These are phyloP conservation scores for Chaenocephalus aceratus DNA, from an alignment of 2,113 vertebrate species.

Conservation along the genomic window DNA sequence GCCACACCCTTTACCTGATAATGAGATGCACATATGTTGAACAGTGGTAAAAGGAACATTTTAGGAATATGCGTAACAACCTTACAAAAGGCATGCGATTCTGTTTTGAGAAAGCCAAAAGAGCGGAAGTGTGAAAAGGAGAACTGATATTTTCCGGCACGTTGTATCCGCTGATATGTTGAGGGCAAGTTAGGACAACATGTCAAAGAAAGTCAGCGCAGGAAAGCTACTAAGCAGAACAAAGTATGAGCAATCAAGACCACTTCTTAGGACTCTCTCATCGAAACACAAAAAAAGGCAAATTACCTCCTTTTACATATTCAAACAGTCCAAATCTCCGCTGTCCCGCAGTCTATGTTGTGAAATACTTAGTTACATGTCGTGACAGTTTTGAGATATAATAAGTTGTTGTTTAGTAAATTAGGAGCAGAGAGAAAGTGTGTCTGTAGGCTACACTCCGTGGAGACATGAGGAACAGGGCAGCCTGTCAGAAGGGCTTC, in stretches of 20 bases:
- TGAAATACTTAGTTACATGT: conserved; percentile 13
- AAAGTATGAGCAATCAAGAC: background rate
- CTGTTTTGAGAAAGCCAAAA: background rate
- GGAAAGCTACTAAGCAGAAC: conserved; percentile 8
- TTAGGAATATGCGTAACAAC: background rate
- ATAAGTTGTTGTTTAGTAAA: conserved; percentile 34
- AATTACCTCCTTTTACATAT: background rate
- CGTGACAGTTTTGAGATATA: conserved; percentile 1
- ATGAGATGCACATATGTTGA: conserved; percentile 10
- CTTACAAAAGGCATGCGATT: background rate
- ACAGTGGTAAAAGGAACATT: conserved; percentile 18
- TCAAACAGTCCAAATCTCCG: background rate
- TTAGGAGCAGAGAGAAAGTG: conserved; percentile 70
- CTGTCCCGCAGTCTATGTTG: background rate
- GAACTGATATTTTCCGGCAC: background rate
- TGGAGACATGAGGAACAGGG: conserved; percentile 62
- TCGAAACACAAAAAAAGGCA: background rate
- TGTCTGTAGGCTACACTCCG: conserved; percentile 77
- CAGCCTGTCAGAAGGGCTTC: conserved; percentile 41
- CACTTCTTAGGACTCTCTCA: background rate
- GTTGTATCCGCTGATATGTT: conserved; percentile 6
- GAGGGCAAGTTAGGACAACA: conserved; percentile 26
- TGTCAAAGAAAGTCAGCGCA: conserved; percentile 15
- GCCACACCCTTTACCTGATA: conserved; percentile 60
- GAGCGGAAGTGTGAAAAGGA: background rate